phyloP scores from a whole-genome alignment of 2,797 vertebrate species.

The Denticeps clupeoides region DNA sequence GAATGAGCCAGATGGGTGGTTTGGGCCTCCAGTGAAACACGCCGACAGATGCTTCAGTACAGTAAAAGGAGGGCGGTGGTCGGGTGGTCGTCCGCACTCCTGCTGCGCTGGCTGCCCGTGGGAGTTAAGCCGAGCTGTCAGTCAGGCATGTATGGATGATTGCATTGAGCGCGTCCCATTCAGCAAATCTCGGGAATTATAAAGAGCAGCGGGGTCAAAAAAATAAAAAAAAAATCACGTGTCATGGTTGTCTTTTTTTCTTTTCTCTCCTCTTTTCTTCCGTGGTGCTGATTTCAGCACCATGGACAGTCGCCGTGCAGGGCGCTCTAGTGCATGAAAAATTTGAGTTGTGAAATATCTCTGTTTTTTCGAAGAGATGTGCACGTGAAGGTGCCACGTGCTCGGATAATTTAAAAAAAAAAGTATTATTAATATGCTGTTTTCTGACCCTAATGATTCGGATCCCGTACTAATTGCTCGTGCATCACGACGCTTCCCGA shows the following conservation, averaged over 20 bases:
- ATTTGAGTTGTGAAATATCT: too few relatives aligned
- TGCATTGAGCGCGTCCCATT: conserved; percentile 24
- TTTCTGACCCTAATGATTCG: too few relatives aligned
- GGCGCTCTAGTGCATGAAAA: neutral
- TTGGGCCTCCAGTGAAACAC: conserved; percentile 42
- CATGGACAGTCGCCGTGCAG: conserved; percentile 48
- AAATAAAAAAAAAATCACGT: too few relatives aligned
- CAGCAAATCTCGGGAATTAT: conserved; percentile 24
- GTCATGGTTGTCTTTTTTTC: too few relatives aligned
- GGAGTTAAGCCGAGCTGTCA: conserved; percentile 26
- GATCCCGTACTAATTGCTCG: too few relatives aligned
- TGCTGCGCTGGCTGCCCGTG: conserved; percentile 13
- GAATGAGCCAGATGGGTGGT: conserved; percentile 46
- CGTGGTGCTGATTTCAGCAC: conserved; percentile 44
- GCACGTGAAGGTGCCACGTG: too few relatives aligned
- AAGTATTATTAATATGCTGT: too few relatives aligned
- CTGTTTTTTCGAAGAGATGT: too few relatives aligned
- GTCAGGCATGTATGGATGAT: conserved; percentile 24
- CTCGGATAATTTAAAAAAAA: too few relatives aligned
- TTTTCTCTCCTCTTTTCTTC: too few relatives aligned
- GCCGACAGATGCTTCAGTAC: conserved; percentile 45
- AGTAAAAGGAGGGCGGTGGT: conserved; percentile 37
- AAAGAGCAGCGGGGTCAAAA: too few relatives aligned
- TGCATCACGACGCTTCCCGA: too few relatives aligned
- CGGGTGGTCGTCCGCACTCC: conserved; percentile 42